A percentile compares a stretch with the other conserved stretches of the same genome.
Conservation (phyloP, 2,113 vertebrate genomes). For the Salvelinus namaycush region DNA sequence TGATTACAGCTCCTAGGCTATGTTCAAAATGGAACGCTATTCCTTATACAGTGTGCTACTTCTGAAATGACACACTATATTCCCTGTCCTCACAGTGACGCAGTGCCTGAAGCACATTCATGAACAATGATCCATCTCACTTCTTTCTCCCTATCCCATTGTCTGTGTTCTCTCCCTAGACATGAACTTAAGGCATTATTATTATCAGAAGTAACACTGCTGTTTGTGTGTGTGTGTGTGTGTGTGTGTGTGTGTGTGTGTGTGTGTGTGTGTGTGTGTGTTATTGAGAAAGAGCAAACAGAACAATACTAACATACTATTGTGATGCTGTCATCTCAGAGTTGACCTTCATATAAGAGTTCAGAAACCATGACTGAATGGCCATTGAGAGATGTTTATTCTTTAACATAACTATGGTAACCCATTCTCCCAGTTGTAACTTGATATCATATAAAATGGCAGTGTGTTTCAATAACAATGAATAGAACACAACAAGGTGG, state of each 20-base stretch:
- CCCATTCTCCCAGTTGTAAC: background rate
- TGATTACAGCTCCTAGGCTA: background rate
- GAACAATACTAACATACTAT: background rate
- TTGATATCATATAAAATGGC: conserved; percentile 43
- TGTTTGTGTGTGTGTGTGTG: background rate
- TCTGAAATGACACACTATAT: background rate
- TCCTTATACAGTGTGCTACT: background rate
- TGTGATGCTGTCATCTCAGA: conserved; percentile 7
- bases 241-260: conserved; percentile 2
- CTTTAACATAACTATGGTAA: conserved; percentile 33
- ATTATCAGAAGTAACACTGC: background rate
- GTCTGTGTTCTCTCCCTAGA: background rate
- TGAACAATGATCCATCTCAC: no score
- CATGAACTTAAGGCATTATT: no score
- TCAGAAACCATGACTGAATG: conserved; percentile 24
- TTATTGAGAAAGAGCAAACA: background rate
- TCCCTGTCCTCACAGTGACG: background rate
- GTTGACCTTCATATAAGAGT: conserved; percentile 23
- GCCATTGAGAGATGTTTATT: conserved; percentile 51
- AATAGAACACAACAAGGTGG: conserved; percentile 41
- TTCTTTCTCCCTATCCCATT: background rate
- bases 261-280: conserved; percentile 8
- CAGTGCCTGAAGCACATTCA: no score
- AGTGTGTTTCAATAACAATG: conserved; percentile 46
- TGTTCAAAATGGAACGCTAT: background rate